These are phyloP conservation scores for Chaetorhynchus papuensis DNA, from an alignment of 2,113 vertebrate genomes.

Conservation along the genomic window DNA sequence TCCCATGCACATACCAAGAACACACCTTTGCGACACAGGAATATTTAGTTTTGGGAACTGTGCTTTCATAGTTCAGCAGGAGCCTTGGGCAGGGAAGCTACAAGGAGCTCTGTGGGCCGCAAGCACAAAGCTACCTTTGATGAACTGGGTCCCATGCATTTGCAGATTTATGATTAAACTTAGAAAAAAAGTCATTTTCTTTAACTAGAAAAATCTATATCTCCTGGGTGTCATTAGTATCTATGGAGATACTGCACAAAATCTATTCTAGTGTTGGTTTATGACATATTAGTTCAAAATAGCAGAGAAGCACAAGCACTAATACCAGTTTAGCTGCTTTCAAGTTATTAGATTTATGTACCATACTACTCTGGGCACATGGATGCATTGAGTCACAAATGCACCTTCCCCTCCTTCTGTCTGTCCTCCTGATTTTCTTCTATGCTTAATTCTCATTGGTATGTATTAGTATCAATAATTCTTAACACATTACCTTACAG, in stretches of 20 bases:
- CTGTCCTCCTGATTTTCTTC: neutral
- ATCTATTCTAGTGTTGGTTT: neutral
- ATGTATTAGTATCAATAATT: slow-evolving; percentile 5
- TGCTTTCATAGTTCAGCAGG: slow-evolving; percentile 20
- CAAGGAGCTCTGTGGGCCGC: neutral
- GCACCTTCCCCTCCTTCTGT: neutral
- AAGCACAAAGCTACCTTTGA: slow-evolving; percentile 50
- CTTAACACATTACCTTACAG: slow-evolving; percentile 28
- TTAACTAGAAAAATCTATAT: slow-evolving; percentile 39
- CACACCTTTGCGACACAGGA: slow-evolving; percentile 48
- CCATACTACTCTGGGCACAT: too few species aligned
- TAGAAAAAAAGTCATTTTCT: slow-evolving; percentile 15
- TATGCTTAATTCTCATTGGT: neutral
- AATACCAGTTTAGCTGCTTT: neutral
- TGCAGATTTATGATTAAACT: slow-evolving; percentile 33
- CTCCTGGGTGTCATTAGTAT: slow-evolving; percentile 17
- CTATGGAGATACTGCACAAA: slow-evolving; percentile 17
- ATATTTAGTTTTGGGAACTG: slow-evolving; percentile 44
- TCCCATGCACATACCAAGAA: slow-evolving; percentile 11
- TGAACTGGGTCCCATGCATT: neutral
- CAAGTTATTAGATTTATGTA: slow-evolving; percentile 2
- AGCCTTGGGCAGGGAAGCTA: neutral
- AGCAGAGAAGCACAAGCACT: neutral
- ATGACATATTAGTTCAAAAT: neutral
- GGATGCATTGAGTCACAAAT: neutral